Base-by-base conservation (phyloP, 2,797 vertebrate genomes). In the Agapornis canus region DNA sequence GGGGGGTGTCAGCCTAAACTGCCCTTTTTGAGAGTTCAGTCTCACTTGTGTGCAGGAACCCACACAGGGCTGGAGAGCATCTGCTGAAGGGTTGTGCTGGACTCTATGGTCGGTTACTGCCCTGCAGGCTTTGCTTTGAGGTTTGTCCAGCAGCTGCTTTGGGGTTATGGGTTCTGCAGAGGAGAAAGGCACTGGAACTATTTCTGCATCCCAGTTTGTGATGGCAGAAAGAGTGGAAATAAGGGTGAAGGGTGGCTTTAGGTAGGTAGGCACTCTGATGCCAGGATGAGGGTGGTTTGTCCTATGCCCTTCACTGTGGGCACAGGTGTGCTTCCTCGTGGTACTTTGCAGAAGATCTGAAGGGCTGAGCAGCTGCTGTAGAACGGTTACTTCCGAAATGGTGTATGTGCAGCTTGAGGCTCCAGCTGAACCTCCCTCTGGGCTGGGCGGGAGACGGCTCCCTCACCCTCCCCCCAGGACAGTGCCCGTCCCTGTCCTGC, bases 251-350 rank as follows among this genome's bases (percentile, higher is more conserved):
- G 3, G 13, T 54, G 29, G 13, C n/a, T 11, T 43, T 11, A 5
- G 3, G n/a, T n/a, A n/a, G 13, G 27, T 32, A 43, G 11, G 13
- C 6, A 29, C 7, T 27, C 13, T 35, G 45, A 25, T 39, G n/a
- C 45, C 54, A 32, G 42, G 32, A 16, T 11, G 16, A 69, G 25
- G n/a, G 10, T 25, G 6, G 11, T 48, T 73, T 18, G 6, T 64
- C 13, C 20, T 47, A 0, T 0, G 0, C 22, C 16, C 19, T 43
- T 20, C 59, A 19, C 66, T 69, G 21, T 11, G 63, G 43, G 43
- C 26, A 37, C 19, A 66, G 9, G 2, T 77, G 15, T 35, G 29
- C 31, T 37, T 52, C 43, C 23, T 48, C 14, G 10, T 48, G 47
- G 35, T 43, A 13, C 26, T 54, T 61, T 20, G 15, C 29, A 37